Evolutionary conservation across 2,797 vertebrate genomes (phyloP).

Genomic region (Myotis pilosus): DNA sequence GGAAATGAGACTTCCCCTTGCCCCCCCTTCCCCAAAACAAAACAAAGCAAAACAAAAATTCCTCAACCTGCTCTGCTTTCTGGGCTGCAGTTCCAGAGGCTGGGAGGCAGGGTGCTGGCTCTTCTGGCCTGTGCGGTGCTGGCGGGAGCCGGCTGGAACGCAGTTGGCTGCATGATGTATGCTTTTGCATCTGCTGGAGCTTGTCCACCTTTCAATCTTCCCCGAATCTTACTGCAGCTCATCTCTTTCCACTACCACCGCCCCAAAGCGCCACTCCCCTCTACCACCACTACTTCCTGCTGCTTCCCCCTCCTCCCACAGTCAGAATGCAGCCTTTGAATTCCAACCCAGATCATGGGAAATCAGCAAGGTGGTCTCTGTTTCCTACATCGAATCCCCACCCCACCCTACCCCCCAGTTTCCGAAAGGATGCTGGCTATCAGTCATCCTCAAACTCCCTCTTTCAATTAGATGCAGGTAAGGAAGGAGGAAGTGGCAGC

Average conservation of each 20-base stretch:
- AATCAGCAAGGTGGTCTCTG: conserved; percentile 31
- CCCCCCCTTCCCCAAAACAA: not conserved
- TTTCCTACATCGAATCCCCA: not conserved
- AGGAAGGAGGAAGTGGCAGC: conserved; percentile 20
- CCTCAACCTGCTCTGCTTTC: not conserved
- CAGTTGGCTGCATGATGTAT: conserved; percentile 42
- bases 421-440: not conserved
- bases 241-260: conserved; percentile 6
- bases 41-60: conserved; percentile 38
- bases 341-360: conserved; percentile 37
- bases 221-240: conserved; percentile 52
- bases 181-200: not conserved
- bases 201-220: conserved; percentile 37
- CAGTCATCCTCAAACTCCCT: conserved; percentile 36
- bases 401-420: not conserved
- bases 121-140: not conserved
- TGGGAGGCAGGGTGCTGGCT: conserved; percentile 28
- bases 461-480: not conserved
- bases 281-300: not conserved
- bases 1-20: not conserved
- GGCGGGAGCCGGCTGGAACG: conserved; percentile 32
- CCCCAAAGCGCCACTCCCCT: not conserved
- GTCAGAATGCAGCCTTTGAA: conserved; percentile 12
- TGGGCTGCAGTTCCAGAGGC: not conserved
- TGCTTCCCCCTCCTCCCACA: not conserved